Evolutionary conservation across 2,113 vertebrate species (phyloP).

Genomic region (Seriola aureovittata): DNA sequence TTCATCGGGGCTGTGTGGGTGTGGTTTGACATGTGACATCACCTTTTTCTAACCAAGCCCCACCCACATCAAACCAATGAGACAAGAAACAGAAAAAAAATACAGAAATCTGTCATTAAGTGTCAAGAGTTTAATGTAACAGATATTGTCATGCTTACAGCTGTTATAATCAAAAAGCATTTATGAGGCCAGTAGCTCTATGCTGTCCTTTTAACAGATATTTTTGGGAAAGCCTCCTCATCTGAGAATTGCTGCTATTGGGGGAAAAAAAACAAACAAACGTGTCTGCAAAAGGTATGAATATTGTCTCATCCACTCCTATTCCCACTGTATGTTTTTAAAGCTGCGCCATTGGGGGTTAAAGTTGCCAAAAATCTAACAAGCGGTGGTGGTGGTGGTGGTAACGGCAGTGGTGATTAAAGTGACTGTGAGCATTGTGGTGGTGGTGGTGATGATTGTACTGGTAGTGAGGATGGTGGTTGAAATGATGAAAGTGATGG

Average conservation of each 20-base stretch:
- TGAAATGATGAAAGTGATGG: conserved; percentile 25
- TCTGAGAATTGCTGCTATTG: conserved; percentile 18
- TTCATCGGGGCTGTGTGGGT: not conserved
- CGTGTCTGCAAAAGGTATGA: conserved; percentile 10
- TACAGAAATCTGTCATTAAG: not conserved
- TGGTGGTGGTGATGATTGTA: conserved; percentile 31
- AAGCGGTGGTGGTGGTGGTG: not conserved
- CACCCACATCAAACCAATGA: not conserved
- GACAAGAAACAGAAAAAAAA: not conserved
- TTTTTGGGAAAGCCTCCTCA: not conserved
- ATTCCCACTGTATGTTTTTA: not conserved
- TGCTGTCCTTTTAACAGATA: conserved; percentile 23
- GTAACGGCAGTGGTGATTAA: not conserved
- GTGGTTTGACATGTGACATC: no score
- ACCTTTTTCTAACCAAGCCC: not conserved
- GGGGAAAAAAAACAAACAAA: not conserved
- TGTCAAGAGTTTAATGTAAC: not conserved
- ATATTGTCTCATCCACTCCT: not conserved
- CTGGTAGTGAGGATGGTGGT: conserved; percentile 1
- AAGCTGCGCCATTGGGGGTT: not conserved
- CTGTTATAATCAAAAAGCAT: not conserved
- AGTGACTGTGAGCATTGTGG: not conserved
- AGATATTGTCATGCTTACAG: not conserved
- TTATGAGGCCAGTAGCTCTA: not conserved
- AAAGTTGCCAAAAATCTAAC: conserved; percentile 10